phyloP scores from a whole-genome alignment of 2,113 vertebrate genomes.

The Buteo buteo region DNA sequence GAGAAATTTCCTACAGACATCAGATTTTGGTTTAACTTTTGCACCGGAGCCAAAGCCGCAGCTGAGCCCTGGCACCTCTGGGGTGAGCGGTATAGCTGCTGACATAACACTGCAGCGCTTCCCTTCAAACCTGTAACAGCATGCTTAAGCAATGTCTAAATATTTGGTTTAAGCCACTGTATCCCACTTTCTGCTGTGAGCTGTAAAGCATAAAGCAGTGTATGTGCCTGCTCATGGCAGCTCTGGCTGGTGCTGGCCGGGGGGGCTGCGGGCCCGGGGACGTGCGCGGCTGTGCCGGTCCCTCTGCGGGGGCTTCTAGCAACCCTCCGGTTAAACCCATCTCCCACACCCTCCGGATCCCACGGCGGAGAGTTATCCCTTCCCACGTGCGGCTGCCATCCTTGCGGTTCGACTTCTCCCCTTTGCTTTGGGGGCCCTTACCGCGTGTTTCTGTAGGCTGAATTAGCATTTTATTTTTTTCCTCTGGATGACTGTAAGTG shows the following conservation, averaged over 20 bases:
- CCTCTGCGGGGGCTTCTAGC: not conserved
- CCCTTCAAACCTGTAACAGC: constrained; percentile 29
- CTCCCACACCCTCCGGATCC: not conserved
- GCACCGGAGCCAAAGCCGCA: not conserved
- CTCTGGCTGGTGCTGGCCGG: too few species aligned
- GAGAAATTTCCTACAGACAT: not conserved
- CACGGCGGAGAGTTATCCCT: accelerated
- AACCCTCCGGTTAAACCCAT: not conserved
- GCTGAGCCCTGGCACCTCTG: not conserved
- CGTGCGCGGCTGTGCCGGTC: accelerated
- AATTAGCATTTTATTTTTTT: not conserved
- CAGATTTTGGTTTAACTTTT: not conserved
- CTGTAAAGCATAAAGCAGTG: not conserved
- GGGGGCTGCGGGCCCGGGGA: not conserved
- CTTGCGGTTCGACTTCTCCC: not conserved
- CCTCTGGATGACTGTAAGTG: not conserved
- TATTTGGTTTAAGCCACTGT: constrained; percentile 47
- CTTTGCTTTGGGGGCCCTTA: not conserved
- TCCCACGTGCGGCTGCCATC: too few species aligned
- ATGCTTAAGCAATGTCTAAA: constrained; percentile 47
- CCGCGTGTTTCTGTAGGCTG: not conserved
- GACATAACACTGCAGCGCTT: constrained; percentile 1
- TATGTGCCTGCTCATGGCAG: not conserved
- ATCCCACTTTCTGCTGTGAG: constrained; percentile 28
- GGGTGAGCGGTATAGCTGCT: not conserved